Base-by-base conservation (phyloP, 2,113 vertebrate species). In the Urocynchramus pylzowi region DNA sequence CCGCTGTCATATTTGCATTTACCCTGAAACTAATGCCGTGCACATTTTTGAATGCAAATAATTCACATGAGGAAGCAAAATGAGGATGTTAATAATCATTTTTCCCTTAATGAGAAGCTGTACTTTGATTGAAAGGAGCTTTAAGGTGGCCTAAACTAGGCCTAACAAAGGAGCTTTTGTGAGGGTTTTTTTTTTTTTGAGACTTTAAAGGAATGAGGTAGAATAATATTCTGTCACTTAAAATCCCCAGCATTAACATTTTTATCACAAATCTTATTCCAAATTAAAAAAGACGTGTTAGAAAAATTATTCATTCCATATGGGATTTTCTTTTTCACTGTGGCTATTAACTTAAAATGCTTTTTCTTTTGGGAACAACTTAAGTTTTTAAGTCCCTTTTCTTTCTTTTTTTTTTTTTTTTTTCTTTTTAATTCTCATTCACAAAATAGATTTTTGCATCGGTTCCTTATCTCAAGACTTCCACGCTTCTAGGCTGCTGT, bases 1-100 rank as follows among this genome's bases (percentile, higher is more conserved):
- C 97, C 70, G 97, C 98, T 98, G 98, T 98, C 98, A 94, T 98
- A 98, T 98, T 98, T 98, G 98, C 98, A 98, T 98, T 98, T 98
- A 98, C 97, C 97, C 98, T 98, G 98, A 98, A 98, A 98, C 97
- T 97, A 98, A 98, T 98, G 97, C 96, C 92, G 30, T 97, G 97
- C 98, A 98, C 98, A 98, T 98, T 98, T 98, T 97, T 94, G 96
- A 98, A 98, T 98, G 97, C 98, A 98, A 98, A 98, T 98, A 98
- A 98, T 98, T 98, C 98, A 98, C 97, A 39, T 97, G 97, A 98
- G 98, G 97, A 97, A 98, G 98, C 97, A 97, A 98, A 98, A 98
- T 97, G 97, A 98, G 97, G 97, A 97, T 97, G 97, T 98, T 98
- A 97, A 98, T 98, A 98, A 98, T 98, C 90, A 98, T 98, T 98